Conservation (phyloP, 2,797 vertebrate species). For the Acestrorhynchus altus region DNA sequence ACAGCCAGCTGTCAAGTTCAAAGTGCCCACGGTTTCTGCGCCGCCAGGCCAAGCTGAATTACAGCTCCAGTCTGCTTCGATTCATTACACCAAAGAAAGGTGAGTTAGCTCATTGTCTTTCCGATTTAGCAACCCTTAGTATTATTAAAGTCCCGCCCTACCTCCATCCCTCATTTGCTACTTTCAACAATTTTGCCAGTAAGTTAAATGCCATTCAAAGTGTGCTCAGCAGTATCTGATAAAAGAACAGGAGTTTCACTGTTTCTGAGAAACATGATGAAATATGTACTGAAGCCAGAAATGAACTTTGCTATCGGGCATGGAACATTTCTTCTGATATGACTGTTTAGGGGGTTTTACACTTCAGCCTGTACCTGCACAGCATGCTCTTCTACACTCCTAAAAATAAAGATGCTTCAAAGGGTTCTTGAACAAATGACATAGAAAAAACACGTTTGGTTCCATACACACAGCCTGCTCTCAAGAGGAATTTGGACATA, state of each 20-base stretch:
- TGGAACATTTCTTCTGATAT: neutral
- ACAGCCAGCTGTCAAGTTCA: conserved; percentile 51
- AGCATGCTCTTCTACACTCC: neutral
- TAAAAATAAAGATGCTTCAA: neutral
- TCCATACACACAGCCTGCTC: too few relatives aligned
- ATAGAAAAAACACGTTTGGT: too few relatives aligned
- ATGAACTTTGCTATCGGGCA: neutral
- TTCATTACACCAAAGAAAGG: conserved; percentile 36
- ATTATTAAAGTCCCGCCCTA: conserved; percentile 20
- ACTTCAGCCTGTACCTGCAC: neutral
- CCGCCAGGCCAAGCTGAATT: conserved; percentile 41
- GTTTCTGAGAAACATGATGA: neutral
- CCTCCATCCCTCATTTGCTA: neutral
- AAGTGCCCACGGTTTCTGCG: conserved; percentile 45
- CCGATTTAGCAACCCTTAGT: conserved; percentile 31
- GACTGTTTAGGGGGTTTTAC: neutral
- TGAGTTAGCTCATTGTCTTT: conserved; percentile 41
- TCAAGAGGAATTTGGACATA: too few relatives aligned
- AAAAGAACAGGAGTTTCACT: neutral
- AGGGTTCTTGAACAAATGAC: too few relatives aligned
- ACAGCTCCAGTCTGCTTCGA: conserved; percentile 18
- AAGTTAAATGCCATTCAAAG: conserved; percentile 1
- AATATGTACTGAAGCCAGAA: neutral
- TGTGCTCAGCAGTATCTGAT: conserved; percentile 3
- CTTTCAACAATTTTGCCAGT: conserved; percentile 14